Conservation (phyloP, 2,113 vertebrate species). For the Ia io region DNA sequence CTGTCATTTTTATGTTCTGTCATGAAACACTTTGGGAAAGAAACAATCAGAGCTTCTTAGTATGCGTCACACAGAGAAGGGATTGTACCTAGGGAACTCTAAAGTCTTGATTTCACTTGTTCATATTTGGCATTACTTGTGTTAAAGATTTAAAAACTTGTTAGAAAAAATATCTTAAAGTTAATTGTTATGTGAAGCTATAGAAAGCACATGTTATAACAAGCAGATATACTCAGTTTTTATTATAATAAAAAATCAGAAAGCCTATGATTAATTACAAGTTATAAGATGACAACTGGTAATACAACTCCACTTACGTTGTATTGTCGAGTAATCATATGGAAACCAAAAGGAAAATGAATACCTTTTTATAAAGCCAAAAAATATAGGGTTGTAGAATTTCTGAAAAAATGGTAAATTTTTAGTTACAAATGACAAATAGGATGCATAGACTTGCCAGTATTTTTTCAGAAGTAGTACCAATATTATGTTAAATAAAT, state of each 20-base stretch:
- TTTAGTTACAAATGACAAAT: neutral
- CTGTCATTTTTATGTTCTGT: too few relatives aligned
- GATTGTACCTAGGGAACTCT: neutral
- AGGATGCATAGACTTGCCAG: neutral
- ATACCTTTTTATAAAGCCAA: neutral
- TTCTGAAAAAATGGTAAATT: neutral
- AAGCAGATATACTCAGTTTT: neutral
- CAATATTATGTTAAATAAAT: neutral
- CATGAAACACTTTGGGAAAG: too few relatives aligned
- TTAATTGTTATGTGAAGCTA: neutral
- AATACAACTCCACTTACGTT: neutral
- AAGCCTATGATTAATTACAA: neutral
- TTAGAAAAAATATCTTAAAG: neutral
- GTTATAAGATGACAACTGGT: neutral
- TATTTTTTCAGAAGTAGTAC: neutral
- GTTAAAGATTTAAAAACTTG: neutral
- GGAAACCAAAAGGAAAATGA: neutral
- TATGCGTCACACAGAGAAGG: neutral
- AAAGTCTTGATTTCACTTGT: neutral
- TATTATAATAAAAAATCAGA: neutral
- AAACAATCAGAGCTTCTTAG: neutral
- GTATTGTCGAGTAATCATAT: neutral
- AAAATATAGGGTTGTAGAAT: neutral
- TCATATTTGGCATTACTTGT: neutral
- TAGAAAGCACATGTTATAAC: neutral